Evolutionary conservation across 2,113 vertebrate species (phyloP).

Genomic region (Paratilapia polleni): DNA sequence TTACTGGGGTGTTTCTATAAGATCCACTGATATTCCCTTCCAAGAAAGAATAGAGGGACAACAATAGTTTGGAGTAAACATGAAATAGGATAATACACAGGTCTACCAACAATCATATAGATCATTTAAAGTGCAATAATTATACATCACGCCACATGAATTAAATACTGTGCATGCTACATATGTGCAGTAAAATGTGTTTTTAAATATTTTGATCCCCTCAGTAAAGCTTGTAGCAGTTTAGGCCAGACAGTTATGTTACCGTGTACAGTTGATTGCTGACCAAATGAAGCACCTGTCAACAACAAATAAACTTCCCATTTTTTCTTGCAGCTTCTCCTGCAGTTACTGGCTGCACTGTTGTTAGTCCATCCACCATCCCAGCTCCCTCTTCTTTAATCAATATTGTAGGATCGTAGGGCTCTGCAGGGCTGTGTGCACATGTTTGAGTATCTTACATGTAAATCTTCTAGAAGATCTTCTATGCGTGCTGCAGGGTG

Average conservation of each 20-base stretch:
- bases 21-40: neutral
- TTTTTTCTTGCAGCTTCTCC: conserved; percentile 12
- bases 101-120: neutral
- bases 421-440: neutral
- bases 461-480: neutral
- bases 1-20: neutral
- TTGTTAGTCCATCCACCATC: neutral
- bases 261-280: neutral
- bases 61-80: neutral
- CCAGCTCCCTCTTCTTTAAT: neutral
- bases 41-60: neutral
- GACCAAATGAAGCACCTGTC: neutral
- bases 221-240: neutral
- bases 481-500: neutral
- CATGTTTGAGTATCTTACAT: neutral
- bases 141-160: neutral
- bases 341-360: neutral
- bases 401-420: neutral
- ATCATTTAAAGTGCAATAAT: neutral
- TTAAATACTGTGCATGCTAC: neutral
- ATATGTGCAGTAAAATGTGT: neutral
- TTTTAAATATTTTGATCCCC: neutral
- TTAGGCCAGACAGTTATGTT: neutral
- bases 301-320: neutral
- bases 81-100: neutral